These are phyloP conservation scores for Hippocampus guttulatus DNA, from an alignment of 2,113 vertebrate species.

Conservation along the genomic window DNA sequence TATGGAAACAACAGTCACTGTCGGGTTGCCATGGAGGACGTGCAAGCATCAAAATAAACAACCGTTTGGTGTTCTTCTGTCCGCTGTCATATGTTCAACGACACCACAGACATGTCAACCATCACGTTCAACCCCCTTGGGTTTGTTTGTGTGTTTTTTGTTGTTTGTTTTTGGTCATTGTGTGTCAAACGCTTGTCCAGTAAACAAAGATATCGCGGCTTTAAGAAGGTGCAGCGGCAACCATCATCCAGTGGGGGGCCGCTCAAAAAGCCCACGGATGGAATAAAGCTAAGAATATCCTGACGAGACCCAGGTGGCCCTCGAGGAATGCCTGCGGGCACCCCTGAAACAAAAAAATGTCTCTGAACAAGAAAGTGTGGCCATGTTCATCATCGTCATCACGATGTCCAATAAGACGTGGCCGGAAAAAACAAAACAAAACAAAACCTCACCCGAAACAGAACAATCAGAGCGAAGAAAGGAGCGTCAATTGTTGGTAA, in stretches of 20 bases:
- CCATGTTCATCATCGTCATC: background rate
- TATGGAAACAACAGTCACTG: constrained; percentile 47
- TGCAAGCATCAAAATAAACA: constrained; percentile 31
- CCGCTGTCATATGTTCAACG: background rate
- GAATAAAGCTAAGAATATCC: background rate
- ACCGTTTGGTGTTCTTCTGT: background rate
- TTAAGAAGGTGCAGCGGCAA: background rate
- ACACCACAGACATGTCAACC: constrained; percentile 22
- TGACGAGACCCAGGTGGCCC: background rate
- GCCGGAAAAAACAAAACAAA: background rate
- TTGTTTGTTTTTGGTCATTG: background rate
- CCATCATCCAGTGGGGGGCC: background rate
- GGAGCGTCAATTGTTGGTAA: background rate
- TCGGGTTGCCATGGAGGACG: constrained; percentile 44
- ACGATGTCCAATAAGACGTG: background rate
- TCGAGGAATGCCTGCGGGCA: background rate
- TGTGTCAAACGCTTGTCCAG: background rate
- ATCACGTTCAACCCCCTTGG: background rate
- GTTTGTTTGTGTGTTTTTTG: no score
- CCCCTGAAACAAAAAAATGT: background rate
- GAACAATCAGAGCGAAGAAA: background rate
- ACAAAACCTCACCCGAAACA: background rate
- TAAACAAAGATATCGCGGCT: background rate
- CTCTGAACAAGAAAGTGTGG: background rate
- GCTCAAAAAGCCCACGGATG: background rate